These are phyloP conservation scores for Drosophila falleni DNA, from an alignment of 2,888 invertebrate species.

Conservation along the genomic window DNA sequence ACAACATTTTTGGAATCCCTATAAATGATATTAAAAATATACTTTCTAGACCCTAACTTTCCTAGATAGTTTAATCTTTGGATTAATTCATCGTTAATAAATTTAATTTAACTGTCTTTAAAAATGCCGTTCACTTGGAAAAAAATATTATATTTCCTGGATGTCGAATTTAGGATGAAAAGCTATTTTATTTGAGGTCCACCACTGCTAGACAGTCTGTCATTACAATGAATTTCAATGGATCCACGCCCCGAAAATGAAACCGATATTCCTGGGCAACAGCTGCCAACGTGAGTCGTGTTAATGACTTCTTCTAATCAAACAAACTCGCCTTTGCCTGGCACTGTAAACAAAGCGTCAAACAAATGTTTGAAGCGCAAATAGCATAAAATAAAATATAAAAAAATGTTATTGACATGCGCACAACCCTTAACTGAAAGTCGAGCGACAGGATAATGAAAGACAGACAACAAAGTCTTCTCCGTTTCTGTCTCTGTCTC, in stretches of 20 bases:
- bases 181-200: slow-evolving; percentile 9
- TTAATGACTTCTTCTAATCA: slow-evolving; percentile 75
- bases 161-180: not conserved
- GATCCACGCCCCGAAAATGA: slow-evolving; percentile 27
- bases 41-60: not conserved
- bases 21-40: not conserved
- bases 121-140: not conserved
- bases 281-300: slow-evolving; percentile 41
- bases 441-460: slow-evolving; percentile 51
- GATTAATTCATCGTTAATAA: not conserved
- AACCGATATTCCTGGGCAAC: slow-evolving; percentile 31
- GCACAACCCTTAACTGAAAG: slow-evolving; percentile 53
- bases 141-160: not conserved
- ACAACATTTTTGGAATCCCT: not conserved
- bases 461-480: slow-evolving; percentile 37
- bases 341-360: slow-evolving; percentile 47
- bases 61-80: not conserved
- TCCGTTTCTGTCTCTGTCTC: not conserved
- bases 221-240: not conserved
- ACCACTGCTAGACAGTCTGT: not conserved
- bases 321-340: slow-evolving; percentile 52
- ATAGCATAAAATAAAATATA: slow-evolving; percentile 25
- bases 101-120: not conserved
- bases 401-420: slow-evolving; percentile 59
- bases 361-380: slow-evolving; percentile 67